Evolutionary conservation across 2,888 invertebrate genomes (phyloP), one percentile per base, ranked within the genome.

Genomic region (Cryptocephalus primarius): DNA sequence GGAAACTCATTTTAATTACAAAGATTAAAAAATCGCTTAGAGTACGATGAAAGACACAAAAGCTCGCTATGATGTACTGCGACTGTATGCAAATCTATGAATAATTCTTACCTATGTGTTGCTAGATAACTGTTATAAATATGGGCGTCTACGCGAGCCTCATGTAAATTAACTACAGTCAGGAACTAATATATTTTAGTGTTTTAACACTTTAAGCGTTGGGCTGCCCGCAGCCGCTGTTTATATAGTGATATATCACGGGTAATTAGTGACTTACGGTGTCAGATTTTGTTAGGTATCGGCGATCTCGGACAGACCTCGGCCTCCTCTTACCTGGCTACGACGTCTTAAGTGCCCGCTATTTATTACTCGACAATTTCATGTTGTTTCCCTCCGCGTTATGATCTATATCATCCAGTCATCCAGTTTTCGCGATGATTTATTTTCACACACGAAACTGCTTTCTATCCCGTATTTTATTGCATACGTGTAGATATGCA

Each of bases 1-100:
- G 66, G 67, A 68, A 68, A 64, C 66, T 67, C 65, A 66, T 68
- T 68, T 66, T 67, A 67, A 68, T 67, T 67, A 67, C 66, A 66
- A 67, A 66, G 67, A 66, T 66, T 64, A 67, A 67, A 67, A 67
- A 67, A 66, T 66, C 65, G 65, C 60, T 60, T 61, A 60, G 62
- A 57, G 58, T 59, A 62, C 62, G 65, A 59, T 64, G 65, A 66
- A 66, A 67, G 64, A 65, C 61, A 64, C 63, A 65, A 66, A 60
- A 64, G 63, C 58, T 48, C 51, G 53, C 61, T 36, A 64, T 65
- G 66, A 67, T 64, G 60, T 63, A 64, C 59, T 60, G 58, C 57
- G 56, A 53, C 53, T 57, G 50, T 64, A 65, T 66, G 65, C 63
- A 64, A 66, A 65, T 65, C 57, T 57, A 58, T 64, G 65, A 63